These are phyloP conservation scores for Mayetiola destructor DNA, from an alignment of 2,888 invertebrate species.

Conservation along the genomic window DNA sequence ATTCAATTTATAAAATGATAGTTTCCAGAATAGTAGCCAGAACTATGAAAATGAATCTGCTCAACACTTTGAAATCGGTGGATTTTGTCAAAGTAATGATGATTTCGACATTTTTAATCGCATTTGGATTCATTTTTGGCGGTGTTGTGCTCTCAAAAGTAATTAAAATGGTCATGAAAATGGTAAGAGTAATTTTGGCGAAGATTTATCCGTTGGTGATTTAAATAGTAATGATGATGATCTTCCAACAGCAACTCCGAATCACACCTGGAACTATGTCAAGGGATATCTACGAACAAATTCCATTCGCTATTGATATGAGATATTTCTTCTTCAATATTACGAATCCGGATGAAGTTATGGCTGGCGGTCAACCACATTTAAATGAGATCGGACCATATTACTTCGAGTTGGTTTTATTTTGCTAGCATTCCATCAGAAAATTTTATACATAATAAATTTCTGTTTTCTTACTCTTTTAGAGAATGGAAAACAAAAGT, in stretches of 20 bases:
- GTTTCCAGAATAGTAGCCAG: no score
- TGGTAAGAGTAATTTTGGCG: no score
- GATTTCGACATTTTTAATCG: no score
- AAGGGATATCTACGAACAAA: conserved; percentile 59
- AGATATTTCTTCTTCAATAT: conserved; percentile 68
- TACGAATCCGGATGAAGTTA: conserved; percentile 60
- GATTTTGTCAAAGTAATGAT: no score
- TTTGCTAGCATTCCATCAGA: neutral
- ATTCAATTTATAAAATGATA: no score
- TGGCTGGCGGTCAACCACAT: conserved; percentile 52
- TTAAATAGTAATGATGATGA: neutral
- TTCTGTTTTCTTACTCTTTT: conserved; percentile 9
- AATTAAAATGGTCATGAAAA: no score
- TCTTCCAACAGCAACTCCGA: conserved; percentile 56
- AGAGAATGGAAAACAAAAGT: conserved; percentile 42
- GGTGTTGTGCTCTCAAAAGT: no score
- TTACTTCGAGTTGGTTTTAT: conserved; percentile 59
- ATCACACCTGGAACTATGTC: conserved; percentile 59
- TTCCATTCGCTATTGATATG: conserved; percentile 63
- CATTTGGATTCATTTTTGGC: no score
- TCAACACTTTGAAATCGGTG: no score
- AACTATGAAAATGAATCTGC: no score
- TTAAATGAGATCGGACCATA: conserved; percentile 70
- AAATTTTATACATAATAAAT: neutral
- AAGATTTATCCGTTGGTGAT: neutral